These are phyloP conservation scores for Andrena hattorfiana DNA, from an alignment of 2,888 invertebrate genomes.

Conservation along the genomic window DNA sequence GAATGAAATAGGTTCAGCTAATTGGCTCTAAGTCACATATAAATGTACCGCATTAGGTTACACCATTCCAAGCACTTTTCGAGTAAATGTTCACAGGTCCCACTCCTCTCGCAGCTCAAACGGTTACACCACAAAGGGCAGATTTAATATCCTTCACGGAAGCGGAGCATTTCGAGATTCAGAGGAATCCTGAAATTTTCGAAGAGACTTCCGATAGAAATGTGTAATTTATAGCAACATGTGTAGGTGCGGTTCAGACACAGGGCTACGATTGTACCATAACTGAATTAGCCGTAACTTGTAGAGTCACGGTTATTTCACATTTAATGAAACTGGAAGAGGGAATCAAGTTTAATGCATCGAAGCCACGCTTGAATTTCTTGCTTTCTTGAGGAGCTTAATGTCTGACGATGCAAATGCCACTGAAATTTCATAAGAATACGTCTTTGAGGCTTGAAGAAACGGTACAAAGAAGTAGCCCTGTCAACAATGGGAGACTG, in stretches of 20 bases:
- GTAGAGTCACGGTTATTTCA: too few species aligned
- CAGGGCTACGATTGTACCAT: too few species aligned
- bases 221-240: not conserved
- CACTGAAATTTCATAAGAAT: conserved; percentile 16
- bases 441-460: not conserved
- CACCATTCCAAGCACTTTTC: conserved; percentile 1
- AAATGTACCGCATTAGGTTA: not conserved
- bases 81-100: not conserved
- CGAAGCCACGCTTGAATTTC: too few species aligned
- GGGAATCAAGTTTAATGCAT: too few species aligned
- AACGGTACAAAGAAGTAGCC: not conserved
- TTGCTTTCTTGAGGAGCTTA: too few species aligned
- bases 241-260: not conserved
- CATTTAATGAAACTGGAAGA: too few species aligned
- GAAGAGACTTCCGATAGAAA: not conserved
- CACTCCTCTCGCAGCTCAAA: not conserved
- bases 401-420: too few species aligned
- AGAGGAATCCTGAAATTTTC: conserved; percentile 2
- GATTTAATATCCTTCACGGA: conserved; percentile 21
- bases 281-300: not conserved
- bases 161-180: not conserved
- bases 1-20: too few species aligned
- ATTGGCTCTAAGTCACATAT: not conserved
- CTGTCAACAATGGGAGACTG: not conserved
- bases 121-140: conserved; percentile 14